These are phyloP conservation scores for Bradysia coprophila DNA, from an alignment of 1,140 invertebrate species.

Conservation along the genomic window DNA sequence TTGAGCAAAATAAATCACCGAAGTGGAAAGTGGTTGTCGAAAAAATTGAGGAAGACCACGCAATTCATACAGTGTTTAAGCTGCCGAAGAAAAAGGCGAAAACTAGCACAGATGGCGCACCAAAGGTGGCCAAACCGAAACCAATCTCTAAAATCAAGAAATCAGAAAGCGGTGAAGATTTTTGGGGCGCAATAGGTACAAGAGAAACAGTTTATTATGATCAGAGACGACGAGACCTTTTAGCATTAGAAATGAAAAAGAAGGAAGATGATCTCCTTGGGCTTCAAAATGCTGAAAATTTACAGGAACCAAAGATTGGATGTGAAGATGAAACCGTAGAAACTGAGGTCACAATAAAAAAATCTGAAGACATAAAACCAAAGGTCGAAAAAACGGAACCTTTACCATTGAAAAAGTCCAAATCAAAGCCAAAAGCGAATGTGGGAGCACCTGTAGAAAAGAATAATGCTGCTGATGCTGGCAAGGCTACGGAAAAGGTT, in stretches of 20 bases:
- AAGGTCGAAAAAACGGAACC: not conserved
- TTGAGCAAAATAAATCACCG: constrained; percentile 6
- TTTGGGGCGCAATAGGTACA: constrained; percentile 19
- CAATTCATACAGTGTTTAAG: constrained; percentile 18
- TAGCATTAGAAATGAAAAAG: constrained; percentile 7
- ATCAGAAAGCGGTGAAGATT: constrained; percentile 21
- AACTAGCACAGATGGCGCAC: not conserved
- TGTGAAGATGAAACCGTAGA: not conserved
- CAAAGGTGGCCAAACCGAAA: constrained; percentile 1
- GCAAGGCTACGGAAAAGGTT: not conserved
- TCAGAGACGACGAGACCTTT: constrained; percentile 15
- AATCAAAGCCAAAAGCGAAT: not conserved
- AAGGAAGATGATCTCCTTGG: constrained; percentile 1
- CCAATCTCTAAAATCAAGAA: constrained; percentile 9
- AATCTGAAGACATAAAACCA: too few species aligned
- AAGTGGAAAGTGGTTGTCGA: constrained; percentile 18
- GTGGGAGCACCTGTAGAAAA: not conserved
- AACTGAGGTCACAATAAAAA: not conserved
- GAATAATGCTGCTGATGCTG: constrained; percentile 5
- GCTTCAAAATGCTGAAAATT: not conserved
- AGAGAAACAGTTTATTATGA: constrained; percentile 21
- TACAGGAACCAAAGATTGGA: not conserved
- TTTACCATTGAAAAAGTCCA: not conserved
- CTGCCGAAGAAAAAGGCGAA: constrained; percentile 18
- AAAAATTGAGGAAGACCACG: constrained; percentile 17